Conservation (phyloP, 2,888 invertebrate genomes). For the Cephus rjabovi region DNA sequence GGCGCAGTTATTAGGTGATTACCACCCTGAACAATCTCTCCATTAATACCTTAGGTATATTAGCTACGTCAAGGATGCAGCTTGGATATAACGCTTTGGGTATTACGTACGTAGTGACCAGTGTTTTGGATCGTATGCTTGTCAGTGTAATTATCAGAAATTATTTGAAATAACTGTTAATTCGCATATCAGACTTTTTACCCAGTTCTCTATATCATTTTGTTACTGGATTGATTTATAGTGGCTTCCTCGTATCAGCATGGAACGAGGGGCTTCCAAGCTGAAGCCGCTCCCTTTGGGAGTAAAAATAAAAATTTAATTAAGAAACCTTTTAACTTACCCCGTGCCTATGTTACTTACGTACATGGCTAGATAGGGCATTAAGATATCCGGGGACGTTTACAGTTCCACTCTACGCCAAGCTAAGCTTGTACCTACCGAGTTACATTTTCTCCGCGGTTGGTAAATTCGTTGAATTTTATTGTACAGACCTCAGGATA, state of each 20-base stretch:
- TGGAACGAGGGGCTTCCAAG: background rate
- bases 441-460: too few species aligned
- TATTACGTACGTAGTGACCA: background rate
- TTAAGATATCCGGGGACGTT: background rate
- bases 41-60: constrained; percentile 17
- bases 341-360: background rate
- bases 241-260: background rate
- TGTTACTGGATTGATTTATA: background rate
- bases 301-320: background rate
- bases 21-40: constrained; percentile 20
- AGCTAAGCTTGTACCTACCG: background rate
- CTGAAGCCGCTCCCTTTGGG: background rate
- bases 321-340: background rate
- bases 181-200: background rate
- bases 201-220: background rate
- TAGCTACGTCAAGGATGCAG: background rate
- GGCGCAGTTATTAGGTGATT: constrained; percentile 23
- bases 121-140: background rate
- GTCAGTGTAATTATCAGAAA: background rate
- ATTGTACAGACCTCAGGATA: background rate
- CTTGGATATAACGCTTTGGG: background rate
- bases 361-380: background rate
- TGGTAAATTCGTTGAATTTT: too few species aligned
- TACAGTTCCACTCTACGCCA: background rate
- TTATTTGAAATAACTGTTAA: background rate